A percentile compares a stretch with the other conserved stretches of the same genome.
Evolutionary conservation across 2,888 invertebrate genomes (phyloP).

Genomic region (Hemaris fuciformis): DNA sequence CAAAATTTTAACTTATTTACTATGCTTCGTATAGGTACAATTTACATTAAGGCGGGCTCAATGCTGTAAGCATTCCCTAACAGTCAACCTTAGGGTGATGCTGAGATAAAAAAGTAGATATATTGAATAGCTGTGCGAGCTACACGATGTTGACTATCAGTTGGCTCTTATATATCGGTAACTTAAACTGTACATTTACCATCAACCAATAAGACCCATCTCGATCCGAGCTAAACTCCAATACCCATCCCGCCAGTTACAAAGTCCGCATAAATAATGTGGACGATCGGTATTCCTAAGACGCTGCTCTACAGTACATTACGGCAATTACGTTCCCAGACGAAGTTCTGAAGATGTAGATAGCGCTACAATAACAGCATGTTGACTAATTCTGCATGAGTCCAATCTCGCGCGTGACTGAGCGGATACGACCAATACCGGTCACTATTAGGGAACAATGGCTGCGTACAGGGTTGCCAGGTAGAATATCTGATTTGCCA

Average conservation of each 20-base stretch:
- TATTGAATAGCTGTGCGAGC: too few relatives aligned
- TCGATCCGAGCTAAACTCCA: neutral
- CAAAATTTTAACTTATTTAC: too few relatives aligned
- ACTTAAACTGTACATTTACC: neutral
- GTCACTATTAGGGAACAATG: conserved; percentile 17
- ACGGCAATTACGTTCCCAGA: neutral
- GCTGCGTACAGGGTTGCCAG: conserved; percentile 8
- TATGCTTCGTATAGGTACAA: too few relatives aligned
- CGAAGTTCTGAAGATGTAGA: neutral
- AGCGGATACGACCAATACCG: conserved; percentile 20
- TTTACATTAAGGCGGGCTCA: too few relatives aligned
- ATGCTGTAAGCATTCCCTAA: neutral
- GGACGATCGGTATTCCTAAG: neutral
- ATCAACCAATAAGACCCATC: neutral
- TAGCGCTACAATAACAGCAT: conserved; percentile 7
- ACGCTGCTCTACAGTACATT: neutral
- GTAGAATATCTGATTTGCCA: neutral
- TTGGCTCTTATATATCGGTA: too few relatives aligned
- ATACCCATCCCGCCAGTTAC: neutral
- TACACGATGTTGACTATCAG: too few relatives aligned
- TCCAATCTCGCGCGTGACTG: conserved; percentile 17
- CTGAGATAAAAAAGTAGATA: too few relatives aligned
- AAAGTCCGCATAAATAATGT: neutral
- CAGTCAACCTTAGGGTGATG: neutral
- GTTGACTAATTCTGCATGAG: conserved; percentile 6